Base-by-base conservation (phyloP, 35 echinoderm and acorn worm species). In the Patiria miniata region DNA sequence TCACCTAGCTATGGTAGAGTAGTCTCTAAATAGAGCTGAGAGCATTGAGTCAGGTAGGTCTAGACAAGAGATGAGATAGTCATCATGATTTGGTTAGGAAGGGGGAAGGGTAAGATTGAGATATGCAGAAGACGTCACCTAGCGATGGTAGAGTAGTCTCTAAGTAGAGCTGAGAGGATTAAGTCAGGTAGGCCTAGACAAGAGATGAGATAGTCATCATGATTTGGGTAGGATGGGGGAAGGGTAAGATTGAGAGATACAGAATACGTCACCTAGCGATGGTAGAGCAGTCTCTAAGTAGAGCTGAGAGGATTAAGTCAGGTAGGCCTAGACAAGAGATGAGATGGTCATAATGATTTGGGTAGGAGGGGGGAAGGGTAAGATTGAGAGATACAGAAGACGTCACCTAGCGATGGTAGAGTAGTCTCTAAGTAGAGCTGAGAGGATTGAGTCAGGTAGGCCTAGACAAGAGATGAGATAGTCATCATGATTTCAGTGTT, bases 11-110 rank as follows among this genome's bases (percentile, higher is more conserved):
- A 94, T 32, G 95, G 95, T 39, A 98, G 37, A 29, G 86, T 92
- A 32, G 95, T 98, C 79, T 98, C 95, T 29, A 98, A 79, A 69
- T 98, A 98, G 19, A 98, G 89, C 61, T 98, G 95, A 55, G 95
- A 98, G 1, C 39, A 87, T n/a, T n/a, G n/a, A n/a, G n/a, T n/a
- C n/a, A n/a, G n/a, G n/a, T n/a, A n/a, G 3, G 95, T 88, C 95
- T 98, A 40, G 7, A 78, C 15, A 76, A 83, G n/a, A n/a, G n/a
- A n/a, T n/a, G n/a, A n/a, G n/a, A n/a, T n/a, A n/a, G n/a, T n/a
- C 52, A 94, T 98, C 91, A 19, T 92, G 85, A 39, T 92, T 61
- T 14, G 95, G 94, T 38, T 92, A 53, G 12, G 95, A 98, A n/a
- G 78, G 91, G 89, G 65, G 94, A 91, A 56, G 91, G 68, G 60